Evolutionary conservation across 2,113 vertebrate species (phyloP).

Genomic region (Pseudorectes ferrugineus): DNA sequence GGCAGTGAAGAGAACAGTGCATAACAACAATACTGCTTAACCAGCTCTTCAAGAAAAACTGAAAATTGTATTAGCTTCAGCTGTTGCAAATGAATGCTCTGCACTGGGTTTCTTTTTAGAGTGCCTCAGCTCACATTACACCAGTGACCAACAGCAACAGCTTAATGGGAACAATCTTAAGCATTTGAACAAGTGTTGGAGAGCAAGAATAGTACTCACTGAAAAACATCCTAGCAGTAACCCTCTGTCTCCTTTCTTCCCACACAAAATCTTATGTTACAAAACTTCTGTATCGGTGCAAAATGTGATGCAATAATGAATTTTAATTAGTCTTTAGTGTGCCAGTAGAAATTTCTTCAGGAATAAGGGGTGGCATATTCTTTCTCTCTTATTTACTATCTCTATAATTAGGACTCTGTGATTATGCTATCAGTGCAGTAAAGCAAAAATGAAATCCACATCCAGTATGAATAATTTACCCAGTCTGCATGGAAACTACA

Average conservation of each 20-base stretch:
- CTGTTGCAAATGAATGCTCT: background rate
- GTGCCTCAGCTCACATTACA: background rate
- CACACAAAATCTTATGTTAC: background rate
- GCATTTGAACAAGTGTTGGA: background rate
- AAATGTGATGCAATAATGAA: background rate
- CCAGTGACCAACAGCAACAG: background rate
- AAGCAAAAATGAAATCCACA: slow-evolving; percentile 28
- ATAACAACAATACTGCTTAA: background rate
- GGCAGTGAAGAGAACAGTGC: background rate
- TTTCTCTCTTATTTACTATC: slow-evolving; percentile 33
- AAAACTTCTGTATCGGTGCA: background rate
- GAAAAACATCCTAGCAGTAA: background rate
- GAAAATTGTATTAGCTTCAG: background rate
- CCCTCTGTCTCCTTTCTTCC: background rate
- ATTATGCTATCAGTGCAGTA: slow-evolving; percentile 10
- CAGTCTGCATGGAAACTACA: background rate
- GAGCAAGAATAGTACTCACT: background rate
- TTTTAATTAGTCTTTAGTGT: background rate
- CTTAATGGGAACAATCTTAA: background rate
- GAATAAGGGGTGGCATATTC: background rate
- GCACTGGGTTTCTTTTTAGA: background rate
- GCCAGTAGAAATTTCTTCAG: background rate
- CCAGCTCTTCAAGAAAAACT: background rate
- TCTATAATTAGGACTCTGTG: slow-evolving; percentile 24
- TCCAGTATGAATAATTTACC: slow-evolving; percentile 24